These are phyloP conservation scores for Philopotamus ludificatus DNA, from an alignment of 1,140 invertebrate genomes.

Conservation along the genomic window DNA sequence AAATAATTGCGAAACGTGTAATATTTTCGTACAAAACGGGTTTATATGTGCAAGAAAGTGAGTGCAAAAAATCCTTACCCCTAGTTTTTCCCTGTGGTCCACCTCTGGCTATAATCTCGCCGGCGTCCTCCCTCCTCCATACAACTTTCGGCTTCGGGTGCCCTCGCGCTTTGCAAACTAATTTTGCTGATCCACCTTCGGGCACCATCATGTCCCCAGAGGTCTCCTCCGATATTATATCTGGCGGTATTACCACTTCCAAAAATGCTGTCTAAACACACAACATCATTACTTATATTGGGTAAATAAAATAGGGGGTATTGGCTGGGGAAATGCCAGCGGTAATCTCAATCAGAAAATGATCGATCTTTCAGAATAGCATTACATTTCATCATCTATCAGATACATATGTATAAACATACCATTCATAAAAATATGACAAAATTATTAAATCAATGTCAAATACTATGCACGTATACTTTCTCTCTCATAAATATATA, in stretches of 20 bases:
- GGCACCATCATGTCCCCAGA: conserved; percentile 88
- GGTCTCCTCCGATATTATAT: conserved; percentile 85
- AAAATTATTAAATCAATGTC: too few species aligned
- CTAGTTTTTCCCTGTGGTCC: conserved; percentile 67
- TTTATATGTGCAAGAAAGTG: too few species aligned
- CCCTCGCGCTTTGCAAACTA: conserved; percentile 82
- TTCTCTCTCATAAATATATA: too few species aligned
- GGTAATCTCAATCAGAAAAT: too few species aligned
- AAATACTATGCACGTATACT: too few species aligned
- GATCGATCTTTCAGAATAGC: too few species aligned
- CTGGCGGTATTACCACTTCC: conserved; percentile 88
- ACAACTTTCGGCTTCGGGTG: conserved; percentile 80
- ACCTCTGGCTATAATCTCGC: conserved; percentile 74
- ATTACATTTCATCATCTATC: too few species aligned
- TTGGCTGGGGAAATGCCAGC: too few species aligned
- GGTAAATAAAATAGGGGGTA: neutral
- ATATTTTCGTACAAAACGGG: too few species aligned
- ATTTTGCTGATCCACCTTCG: conserved; percentile 83
- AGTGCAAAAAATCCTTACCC: conserved; percentile 57
- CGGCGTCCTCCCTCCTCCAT: conserved; percentile 85
- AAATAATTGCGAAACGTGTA: too few species aligned
- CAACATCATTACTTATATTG: neutral
- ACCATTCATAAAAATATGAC: too few species aligned
- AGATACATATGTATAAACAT: too few species aligned
- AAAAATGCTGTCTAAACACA: conserved; percentile 71